A percentile compares a stretch with the other conserved stretches of the same genome.
Evolutionary conservation across 2,797 vertebrate genomes (phyloP).

Genomic region (Moxostoma hubbsi): DNA sequence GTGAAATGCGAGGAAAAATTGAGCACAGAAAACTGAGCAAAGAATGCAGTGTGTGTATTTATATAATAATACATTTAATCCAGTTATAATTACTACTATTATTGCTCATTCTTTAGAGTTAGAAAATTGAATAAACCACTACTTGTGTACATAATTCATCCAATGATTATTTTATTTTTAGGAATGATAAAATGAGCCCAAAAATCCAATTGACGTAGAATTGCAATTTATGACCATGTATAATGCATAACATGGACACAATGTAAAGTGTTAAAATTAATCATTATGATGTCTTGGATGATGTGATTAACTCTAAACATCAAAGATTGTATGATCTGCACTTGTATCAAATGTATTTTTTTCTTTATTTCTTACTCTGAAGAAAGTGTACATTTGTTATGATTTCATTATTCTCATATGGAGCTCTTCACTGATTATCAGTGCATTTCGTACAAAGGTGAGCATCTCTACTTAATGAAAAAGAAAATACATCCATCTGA

Average conservation of each 20-base stretch:
- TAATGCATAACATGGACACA: too few species aligned
- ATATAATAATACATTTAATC: slow-evolving; percentile 14
- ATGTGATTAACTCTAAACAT: background rate
- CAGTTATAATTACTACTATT: slow-evolving; percentile 17
- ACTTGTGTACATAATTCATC: too few species aligned
- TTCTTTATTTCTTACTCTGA: background rate
- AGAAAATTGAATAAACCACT: background rate
- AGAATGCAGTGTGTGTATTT: slow-evolving; percentile 3
- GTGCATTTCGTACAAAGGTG: slow-evolving; percentile 2
- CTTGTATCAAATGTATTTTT: background rate
- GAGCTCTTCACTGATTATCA: background rate
- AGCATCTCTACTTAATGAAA: slow-evolving; percentile 1
- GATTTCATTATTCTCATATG: slow-evolving; percentile 26
- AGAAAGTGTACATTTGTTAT: slow-evolving; percentile 20
- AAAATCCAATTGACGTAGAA: too few species aligned
- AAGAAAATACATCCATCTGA: background rate
- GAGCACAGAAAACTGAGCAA: background rate
- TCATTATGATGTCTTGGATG: too few species aligned
- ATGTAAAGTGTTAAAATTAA: too few species aligned
- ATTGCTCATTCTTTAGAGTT: background rate
- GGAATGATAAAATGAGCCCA: background rate
- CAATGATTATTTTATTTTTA: background rate
- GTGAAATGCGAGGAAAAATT: slow-evolving; percentile 78
- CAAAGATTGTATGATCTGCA: slow-evolving; percentile 2
- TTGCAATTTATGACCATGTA: too few species aligned